Conservation (phyloP, 2,888 invertebrate genomes). For the Morpho deidamia region DNA sequence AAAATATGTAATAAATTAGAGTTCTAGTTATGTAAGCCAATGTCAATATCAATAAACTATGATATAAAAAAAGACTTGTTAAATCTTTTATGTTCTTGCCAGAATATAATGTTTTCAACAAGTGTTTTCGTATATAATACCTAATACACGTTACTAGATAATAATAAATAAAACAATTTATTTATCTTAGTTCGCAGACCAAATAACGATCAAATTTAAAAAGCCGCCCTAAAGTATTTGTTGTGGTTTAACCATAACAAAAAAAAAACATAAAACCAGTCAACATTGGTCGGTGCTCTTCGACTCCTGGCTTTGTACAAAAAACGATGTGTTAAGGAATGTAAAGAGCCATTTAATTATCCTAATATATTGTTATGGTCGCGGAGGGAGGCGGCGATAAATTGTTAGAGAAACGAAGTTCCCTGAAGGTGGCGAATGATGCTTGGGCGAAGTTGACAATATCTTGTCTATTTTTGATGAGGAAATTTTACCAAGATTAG, state of each 20-base stretch:
- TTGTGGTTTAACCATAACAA: constrained; percentile 71
- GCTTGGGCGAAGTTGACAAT: constrained; percentile 18
- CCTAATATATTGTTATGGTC: constrained; percentile 77
- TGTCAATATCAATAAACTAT: no score
- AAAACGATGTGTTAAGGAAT: constrained; percentile 77
- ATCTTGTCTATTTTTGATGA: constrained; percentile 13
- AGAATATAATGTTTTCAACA: no score
- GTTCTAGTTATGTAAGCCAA: no score
- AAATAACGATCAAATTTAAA: constrained; percentile 22
- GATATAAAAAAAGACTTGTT: no score
- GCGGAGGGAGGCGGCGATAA: constrained; percentile 69
- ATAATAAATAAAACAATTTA: no score
- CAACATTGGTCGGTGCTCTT: constrained; percentile 74
- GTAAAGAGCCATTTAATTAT: constrained; percentile 78
- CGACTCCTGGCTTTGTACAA: constrained; percentile 67
- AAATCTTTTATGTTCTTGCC: no score
- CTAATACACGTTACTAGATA: no score
- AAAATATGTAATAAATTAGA: no score
- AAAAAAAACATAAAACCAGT: constrained; percentile 71
- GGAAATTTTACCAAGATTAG: no score
- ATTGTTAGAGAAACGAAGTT: constrained; percentile 51
- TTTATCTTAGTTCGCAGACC: background rate
- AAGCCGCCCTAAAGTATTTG: constrained; percentile 73
- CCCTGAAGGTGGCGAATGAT: constrained; percentile 58
- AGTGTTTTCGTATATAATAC: no score